Base-by-base conservation (phyloP, 1,140 invertebrate species). In the Neodiprion virginianus region DNA sequence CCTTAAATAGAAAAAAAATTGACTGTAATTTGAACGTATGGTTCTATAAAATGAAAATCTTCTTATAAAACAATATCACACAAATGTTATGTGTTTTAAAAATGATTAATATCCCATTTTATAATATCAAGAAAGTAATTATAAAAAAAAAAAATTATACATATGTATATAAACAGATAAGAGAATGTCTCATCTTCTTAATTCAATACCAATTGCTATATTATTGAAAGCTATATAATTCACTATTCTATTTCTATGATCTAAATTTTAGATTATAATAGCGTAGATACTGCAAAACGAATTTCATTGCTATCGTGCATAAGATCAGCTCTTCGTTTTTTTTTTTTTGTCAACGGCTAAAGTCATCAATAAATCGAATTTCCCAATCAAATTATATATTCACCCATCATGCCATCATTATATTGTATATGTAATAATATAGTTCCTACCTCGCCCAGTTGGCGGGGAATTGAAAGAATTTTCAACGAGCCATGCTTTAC, bases 1-100 rank as follows among this genome's bases (percentile, higher is more conserved):
- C 28, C 8, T 72, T 72, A 72, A 73, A 72, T 53, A 47, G 61
- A 74, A 74, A 69, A 4, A 70, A 49, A 14, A 69, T 23, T 23
- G 5, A 69, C 40, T 69, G n/a, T 61, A 8, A 61, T 61, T 14
- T 61, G 53, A 14, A 61, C n/a, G 8, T 61, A 61, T 5, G 8
- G 53, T 61, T 61, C 11, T 61, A 61, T 61, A 61, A 61, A 61
- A 61, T 61, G n/a, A 61, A 61, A 61, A 8, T 61, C 53, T 17
- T 7, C n/a, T 3, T 40, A 61, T 61, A 61, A 61, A 61, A 61
- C n/a, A 61, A 61, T 61, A 61, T 61, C 11, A 61, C 8, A 61
- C 53, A 61, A 61, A 61, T 61, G 8, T 61, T 12, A 61, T 8
- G n/a, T 61, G 53, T 14, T 61, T 61, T 61, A 61, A 61, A 61